Evolutionary conservation across 2,888 invertebrate species (phyloP), one percentile per base, ranked within the genome.

Genomic region (Leptinotarsa peninsularis): DNA sequence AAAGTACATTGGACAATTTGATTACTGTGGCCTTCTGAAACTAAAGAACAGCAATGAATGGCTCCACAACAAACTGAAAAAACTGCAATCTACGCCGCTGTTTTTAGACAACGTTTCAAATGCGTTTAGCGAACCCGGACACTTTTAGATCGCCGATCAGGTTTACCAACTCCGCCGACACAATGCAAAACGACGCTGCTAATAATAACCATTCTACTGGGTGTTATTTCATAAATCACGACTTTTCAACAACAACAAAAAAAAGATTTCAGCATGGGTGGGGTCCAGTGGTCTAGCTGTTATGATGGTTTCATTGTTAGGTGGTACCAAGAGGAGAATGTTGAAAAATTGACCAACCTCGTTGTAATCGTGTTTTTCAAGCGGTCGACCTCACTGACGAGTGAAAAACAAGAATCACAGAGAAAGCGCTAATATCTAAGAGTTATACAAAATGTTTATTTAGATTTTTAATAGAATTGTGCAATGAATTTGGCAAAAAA

Each of bases 161-260:
- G 33, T 63, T 27, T 17, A 63, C 33, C 43, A 14, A 63, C 7
- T 33, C 27, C 17, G n/a, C n/a, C 52, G 43, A 50, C 50, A 60
- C 60, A 73, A 50, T 68, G 52, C 49, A 23, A 43, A 52, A 10
- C 50, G 33, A 27, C 23, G 49, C 27, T 63, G 52, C 27, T 66
- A 69, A 23, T 73, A 73, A 63, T 66, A 66, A 66, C 67, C 49
- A 56, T 66, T 74, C 70, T n/a, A 49, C 54, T 63, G 56, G 56
- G 33, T n/a, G 66, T 66, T 43, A 74, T 66, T 74, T 74, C 71
- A 67, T 56, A 74, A 74, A 71, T 71, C 74, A 74, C 74, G 74
- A 74, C 18, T 74, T 33, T n/a, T 74, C 58, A 49, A 67, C 67
- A 27, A 66, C 33, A 67, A 72, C 3, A 67, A 72, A 58, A 58